Conservation (phyloP, 2,797 vertebrate genomes). For the Mus caroli region DNA sequence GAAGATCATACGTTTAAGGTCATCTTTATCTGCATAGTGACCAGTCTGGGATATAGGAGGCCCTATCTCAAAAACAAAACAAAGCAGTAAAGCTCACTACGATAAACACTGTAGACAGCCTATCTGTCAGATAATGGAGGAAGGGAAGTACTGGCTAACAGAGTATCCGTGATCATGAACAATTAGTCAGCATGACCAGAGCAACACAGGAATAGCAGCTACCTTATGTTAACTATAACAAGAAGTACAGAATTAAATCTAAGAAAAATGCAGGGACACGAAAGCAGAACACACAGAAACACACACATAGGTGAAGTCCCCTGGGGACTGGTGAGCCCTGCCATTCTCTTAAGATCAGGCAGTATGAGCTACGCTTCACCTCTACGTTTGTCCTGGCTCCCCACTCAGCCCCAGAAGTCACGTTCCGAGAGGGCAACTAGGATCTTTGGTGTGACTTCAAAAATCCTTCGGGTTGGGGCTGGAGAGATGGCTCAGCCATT, state of each 20-base stretch:
- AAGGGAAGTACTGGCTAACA: not conserved
- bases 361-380: not conserved
- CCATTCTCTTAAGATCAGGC: not conserved
- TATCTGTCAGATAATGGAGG: not conserved
- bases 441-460: not conserved
- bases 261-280: not conserved
- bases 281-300: not conserved
- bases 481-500: not conserved
- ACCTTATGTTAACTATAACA: not conserved
- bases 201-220: not conserved
- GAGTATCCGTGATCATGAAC: not conserved
- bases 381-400: not conserved
- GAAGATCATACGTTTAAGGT: not conserved
- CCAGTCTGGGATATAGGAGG: not conserved
- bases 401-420: not conserved
- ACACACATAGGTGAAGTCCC: not conserved
- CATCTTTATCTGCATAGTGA: not conserved
- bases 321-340: not conserved
- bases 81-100: not conserved
- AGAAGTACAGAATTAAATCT: not conserved
- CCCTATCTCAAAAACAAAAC: not conserved
- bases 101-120: not conserved
- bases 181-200: not conserved
- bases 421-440: accelerated
- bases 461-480: not conserved